Evolutionary conservation across 2,797 vertebrate genomes (phyloP), one percentile per base, ranked within the genome.

Genomic region (Microctenopoma stevenorrisi): DNA sequence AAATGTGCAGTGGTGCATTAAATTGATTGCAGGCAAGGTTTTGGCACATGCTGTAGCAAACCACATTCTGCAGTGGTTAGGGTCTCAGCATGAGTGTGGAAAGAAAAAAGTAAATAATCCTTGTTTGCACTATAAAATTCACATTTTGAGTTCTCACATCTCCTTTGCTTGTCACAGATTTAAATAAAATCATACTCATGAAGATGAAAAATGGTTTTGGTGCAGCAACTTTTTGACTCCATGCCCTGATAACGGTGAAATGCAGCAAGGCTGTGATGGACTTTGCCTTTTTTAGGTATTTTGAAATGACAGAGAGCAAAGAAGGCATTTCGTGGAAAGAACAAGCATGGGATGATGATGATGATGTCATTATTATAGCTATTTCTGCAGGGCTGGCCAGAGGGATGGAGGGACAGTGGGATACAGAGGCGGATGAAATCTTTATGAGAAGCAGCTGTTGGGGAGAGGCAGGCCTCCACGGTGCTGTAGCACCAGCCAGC

Each of bases 391-490:
- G 46, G 44, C 44, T 46, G 44, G 16, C 9, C 46, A 14, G 25
- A 50, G 33, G 7, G 44, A 58, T 48, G 25, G 53, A 67, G 35
- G 52, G 43, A 54, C 28, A 22, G 80, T 72, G 75, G 64, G 69
- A 76, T 51, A 58, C 74, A 78, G 79, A 76, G 82, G 85, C 73
- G 84, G 86, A 82, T 78, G 85, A 85, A 82, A 64, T 82, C 84
- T 92, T 94, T 91, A 94, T 94, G 90, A 88, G 91, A 94, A 93
- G 82, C 94, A 94, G 94, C 94, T 95, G 94, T 91, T 83, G 83
- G 82, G 78, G 77, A 82, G 86, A 81, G 75, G 72, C 64, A 26
- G 66, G 55, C 66, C 68, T 83, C 79, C 64, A 52, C 66, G 84
- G 72, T 64, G 28, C 55, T 18, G 35, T 43, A 72, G 72, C 78